Evolutionary conservation across 1,140 invertebrate genomes (phyloP), one percentile per base, ranked within the genome.

Genomic region (Adelges cooleyi): DNA sequence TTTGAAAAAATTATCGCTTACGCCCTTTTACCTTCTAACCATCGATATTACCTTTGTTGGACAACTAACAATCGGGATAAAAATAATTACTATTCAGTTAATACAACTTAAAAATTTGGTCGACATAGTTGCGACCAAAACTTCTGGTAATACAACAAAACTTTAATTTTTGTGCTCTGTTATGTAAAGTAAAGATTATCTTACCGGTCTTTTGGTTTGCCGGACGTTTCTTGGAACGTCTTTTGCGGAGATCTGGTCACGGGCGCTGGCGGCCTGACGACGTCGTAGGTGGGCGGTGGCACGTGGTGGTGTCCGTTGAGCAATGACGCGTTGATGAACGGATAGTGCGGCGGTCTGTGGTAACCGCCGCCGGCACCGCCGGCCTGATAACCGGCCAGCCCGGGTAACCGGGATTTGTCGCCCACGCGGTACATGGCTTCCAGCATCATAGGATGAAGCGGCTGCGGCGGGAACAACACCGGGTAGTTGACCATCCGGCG

Each of bases 341-440:
- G 75, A 67, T 75, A 75, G 65, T 69, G 79, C 27, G 42, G 46
- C 46, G 13, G 27, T 29, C 40, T 11, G n/a, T 42, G 56, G 42
- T 22, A 46, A 46, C 17, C 44, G 17, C 15, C 18, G 40, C 17
- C 18, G 53, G 4, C 36, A 29, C n/a, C 36, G 23, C 13, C 56
- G 44, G 25, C 29, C 25, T n/a, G 25, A 29, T 13, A 10, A 11
- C 2, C 11, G 69, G 70, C 56, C 56, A 5, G 40, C 18, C 13
- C 27, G 74, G 66, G 77, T 67, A 49, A 78, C 74, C 51, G 79
- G 76, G 6, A 74, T 70, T 68, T 77, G 27, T 76, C 75, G 67
- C 80, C 79, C 17, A 81, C 81, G 50, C 83, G 75, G 72, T 85
- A 85, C 80, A 86, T 85, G 17, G 83, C 84, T 68, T 86, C 84